Base-by-base conservation (phyloP, 2,797 vertebrate species). In the Sebastes hubbsi region DNA sequence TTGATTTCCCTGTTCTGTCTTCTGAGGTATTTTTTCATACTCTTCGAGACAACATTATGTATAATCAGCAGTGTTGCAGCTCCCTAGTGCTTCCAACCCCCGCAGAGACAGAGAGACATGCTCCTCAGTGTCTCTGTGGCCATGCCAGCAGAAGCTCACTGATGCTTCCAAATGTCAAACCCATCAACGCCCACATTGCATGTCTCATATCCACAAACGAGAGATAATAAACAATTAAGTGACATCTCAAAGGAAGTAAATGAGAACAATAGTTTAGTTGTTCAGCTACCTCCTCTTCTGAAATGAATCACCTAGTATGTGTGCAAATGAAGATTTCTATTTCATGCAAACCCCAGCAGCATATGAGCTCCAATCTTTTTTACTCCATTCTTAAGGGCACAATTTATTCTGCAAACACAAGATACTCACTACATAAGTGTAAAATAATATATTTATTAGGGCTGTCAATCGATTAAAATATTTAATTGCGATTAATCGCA, bases 111-210 rank as follows among this genome's bases (percentile, higher is more conserved):
- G 24, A 77, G 16, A 75, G 27, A 20, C 4, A 4, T 42, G 34
- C 18, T 54, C 14, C 32, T 49, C 24, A 1, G 46, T 75, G 72
- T 78, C 59, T 32, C 58, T 4, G 70, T 9, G 8, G 55, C 61
- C 46, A 20, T 60, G 46, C 52, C 38, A 72, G 22, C 73, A 61
- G 63, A 76, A 36, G 59, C 72, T 82, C 81, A 61, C 55, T 49
- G 67, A 71, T 58, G 20, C 70, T 54, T 84, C 49, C 24, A 84
- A 81, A 88, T 87, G 82, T 78, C 82, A 84, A 73, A 75, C 34
- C 38, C 77, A 78, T 78, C 65, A 68, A 25, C 80, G 5, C 76
- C 71, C 72, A 77, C 72, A 27, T 52, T 13, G 52, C 52, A 38
- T 59, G 16, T 63, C 11, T 73, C 24, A 36, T 75, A 27, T 42